Percentiles rank a stretch among this genome's conserved stretches.
Conservation (phyloP, 2,797 vertebrate genomes). For the Chaunax sp. region DNA sequence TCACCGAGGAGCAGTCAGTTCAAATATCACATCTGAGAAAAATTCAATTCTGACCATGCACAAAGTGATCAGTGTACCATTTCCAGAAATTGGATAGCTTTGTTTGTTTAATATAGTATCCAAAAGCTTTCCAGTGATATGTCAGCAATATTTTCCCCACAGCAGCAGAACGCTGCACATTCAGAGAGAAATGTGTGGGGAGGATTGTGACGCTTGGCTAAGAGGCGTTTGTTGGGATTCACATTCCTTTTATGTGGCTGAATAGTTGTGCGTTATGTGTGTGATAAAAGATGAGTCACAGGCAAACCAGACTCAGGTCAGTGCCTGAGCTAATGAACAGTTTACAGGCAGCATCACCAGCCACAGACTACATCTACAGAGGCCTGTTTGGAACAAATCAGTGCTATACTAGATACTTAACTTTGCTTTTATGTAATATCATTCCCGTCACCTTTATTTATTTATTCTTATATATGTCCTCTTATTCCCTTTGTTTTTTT, state of each 20-base stretch:
- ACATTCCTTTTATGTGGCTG: background rate
- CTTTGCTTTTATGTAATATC: too few relatives aligned
- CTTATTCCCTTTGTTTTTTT: too few relatives aligned
- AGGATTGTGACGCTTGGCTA: slow-evolving; percentile 22
- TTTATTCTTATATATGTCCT: too few relatives aligned
- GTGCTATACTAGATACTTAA: too few relatives aligned
- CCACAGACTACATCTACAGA: background rate
- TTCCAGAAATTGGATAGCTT: slow-evolving; percentile 66
- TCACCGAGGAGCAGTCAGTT: slow-evolving; percentile 57
- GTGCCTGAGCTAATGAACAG: slow-evolving; percentile 56
- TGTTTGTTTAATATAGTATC: slow-evolving; percentile 73
- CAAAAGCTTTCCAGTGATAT: slow-evolving; percentile 45
- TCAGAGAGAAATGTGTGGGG: slow-evolving; percentile 29
- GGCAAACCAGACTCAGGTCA: slow-evolving; percentile 40
- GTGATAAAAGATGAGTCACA: slow-evolving; percentile 41
- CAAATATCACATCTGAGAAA: slow-evolving; percentile 67
- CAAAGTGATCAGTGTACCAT: slow-evolving; percentile 74
- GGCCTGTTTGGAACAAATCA: slow-evolving; percentile 34
- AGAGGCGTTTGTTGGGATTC: slow-evolving; percentile 41
- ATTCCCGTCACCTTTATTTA: too few relatives aligned
- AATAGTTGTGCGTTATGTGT: slow-evolving; percentile 17
- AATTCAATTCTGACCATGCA: slow-evolving; percentile 72
- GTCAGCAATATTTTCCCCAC: slow-evolving; percentile 66
- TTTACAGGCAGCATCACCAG: slow-evolving; percentile 41
- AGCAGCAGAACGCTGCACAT: slow-evolving; percentile 49